Base-by-base conservation (phyloP, 2,797 vertebrate species). In the Falco concolor region DNA sequence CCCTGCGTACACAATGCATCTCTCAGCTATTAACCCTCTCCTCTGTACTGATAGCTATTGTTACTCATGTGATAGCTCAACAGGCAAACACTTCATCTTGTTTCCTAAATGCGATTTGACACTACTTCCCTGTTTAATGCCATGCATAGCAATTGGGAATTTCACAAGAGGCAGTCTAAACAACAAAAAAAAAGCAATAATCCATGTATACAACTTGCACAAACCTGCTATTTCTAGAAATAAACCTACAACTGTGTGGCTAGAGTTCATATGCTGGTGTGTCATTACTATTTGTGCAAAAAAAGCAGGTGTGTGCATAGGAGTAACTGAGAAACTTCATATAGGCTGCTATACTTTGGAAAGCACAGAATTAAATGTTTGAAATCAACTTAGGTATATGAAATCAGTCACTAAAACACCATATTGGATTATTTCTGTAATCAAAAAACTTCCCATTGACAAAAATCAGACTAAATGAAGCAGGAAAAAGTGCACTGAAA, bases 181-280 rank as follows among this genome's bases (percentile, higher is more conserved):
- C 22, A 49, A 36, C 5, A 34, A 57, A 42, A 6, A 6, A 42
- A 38, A 17, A 5, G 2, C 54, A 88, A 28, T 40, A 84, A 67
- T 34, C 56, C 60, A 3, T 2, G 6, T 25, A 32, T 12, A 10
- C 34, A 70, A 36, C 1, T n/a, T 38, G 12, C 8, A 13, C 44
- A 59, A 87, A 63, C 3, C 25, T 44, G 19, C 7, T 24, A 9
- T 34, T 54, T 61, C 44, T 36, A 17, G 15, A 56, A 84, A 47
- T 18, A 49, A 83, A 40, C 14, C 28, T 13, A 2, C 2, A 4
- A 0, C 25, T 45, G 9, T 6, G 40, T 4, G 30, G 15, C 52
- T 89, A 5, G 18, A 42, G 10, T 2, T 50, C 57, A 36, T 40
- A 5, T 8, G 13, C 21, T 76, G 60, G 12, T 44, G 21, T 34